These are phyloP conservation scores for Sander vitreus DNA, from an alignment of 2,113 vertebrate species.

Conservation along the genomic window DNA sequence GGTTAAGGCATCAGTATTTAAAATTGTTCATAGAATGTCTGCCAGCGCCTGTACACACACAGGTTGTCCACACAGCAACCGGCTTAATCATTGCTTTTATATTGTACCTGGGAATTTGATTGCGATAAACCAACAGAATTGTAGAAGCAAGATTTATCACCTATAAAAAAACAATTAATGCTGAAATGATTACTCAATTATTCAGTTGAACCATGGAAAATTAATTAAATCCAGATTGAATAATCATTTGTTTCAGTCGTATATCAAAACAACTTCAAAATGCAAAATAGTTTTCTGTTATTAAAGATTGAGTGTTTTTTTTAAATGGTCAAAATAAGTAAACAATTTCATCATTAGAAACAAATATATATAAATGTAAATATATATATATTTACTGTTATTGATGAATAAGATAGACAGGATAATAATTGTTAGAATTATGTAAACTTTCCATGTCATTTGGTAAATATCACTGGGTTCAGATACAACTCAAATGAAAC, in stretches of 20 bases:
- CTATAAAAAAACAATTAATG: slow-evolving; percentile 66
- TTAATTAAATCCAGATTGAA: slow-evolving; percentile 59
- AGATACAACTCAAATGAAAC: neutral
- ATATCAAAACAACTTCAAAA: slow-evolving; percentile 36
- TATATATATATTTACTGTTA: neutral
- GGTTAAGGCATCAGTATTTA: neutral
- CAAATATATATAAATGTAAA: too few species aligned
- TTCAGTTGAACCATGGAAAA: slow-evolving; percentile 47
- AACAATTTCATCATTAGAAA: neutral
- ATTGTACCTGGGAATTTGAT: neutral
- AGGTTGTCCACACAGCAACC: neutral
- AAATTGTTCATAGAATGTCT: neutral
- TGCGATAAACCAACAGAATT: slow-evolving; percentile 5
- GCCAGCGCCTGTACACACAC: neutral
- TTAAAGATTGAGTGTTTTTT: neutral
- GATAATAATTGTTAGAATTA: neutral
- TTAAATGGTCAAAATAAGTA: neutral
- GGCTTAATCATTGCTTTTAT: neutral
- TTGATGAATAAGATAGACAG: neutral
- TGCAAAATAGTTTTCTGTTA: slow-evolving; percentile 13
- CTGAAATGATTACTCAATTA: slow-evolving; percentile 47
- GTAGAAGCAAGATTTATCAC: slow-evolving; percentile 56
- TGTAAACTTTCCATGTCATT: neutral
- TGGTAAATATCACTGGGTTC: neutral
- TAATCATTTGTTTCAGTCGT: slow-evolving; percentile 52